Base-by-base conservation (phyloP, 2,888 invertebrate genomes). In the Meta bourneti region DNA sequence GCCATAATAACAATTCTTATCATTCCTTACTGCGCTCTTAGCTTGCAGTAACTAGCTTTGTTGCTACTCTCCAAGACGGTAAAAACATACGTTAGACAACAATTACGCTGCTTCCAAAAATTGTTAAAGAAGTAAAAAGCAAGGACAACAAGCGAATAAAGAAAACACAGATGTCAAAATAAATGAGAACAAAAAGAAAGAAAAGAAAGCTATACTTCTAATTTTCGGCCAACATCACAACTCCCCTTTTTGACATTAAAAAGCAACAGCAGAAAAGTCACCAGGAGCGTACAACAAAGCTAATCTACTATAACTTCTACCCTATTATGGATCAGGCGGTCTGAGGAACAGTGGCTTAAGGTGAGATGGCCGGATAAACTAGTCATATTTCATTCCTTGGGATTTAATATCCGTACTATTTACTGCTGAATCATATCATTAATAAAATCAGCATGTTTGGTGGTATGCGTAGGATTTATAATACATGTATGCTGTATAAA, bases 241-340 rank as follows among this genome's bases (percentile, higher is more conserved):
- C 82, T 83, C 84, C 54, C 61, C 74, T 51, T 82, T 82, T 70
- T 71, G 70, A 70, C 83, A 78, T 84, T 90, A 78, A 72, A 78
- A 71, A 75, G 71, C 11, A 48, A 52, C 16, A 34, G 54, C 20
- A 34, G 34, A 71, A 52, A 34, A 86, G 71, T 72, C 84, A 74
- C 34, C 52, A 72, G 52, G 77, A 8, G 52, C 70, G n/a, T 61
- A 78, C 82, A 90, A 90, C 89, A 90, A 90, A 90, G 89, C 89
- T 90, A 90, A 90, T 90, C 84, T 90, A 78, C 83, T 90, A 90
- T 84, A 90, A 90, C 83, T 90, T 70, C 52, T 34, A 81, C 78
- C 77, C 77, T 89, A 69, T 75, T 83, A 80, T 54, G 72, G 34
- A 87, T 78, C 79, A 19, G 19, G 11, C 34, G n/a, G 54, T 87